Evolutionary conservation across 2,113 vertebrate species (phyloP).

Genomic region (Eublepharis macularius): DNA sequence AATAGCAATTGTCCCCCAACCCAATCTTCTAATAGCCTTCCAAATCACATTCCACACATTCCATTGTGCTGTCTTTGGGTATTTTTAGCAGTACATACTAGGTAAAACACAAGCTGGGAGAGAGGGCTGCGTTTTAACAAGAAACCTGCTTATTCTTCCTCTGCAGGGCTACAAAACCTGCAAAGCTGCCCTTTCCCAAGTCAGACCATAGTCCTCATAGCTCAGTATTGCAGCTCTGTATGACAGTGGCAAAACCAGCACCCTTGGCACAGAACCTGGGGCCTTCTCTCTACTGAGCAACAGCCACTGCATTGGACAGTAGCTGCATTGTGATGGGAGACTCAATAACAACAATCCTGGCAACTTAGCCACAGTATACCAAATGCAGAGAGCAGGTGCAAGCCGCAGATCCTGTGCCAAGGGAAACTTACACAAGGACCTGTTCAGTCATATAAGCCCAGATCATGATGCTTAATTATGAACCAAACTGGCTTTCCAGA

Average conservation of each 20-base stretch:
- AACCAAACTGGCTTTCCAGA: neutral
- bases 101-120: neutral
- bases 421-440: neutral
- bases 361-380: neutral
- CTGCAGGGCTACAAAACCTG: neutral
- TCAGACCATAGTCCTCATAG: too few species aligned
- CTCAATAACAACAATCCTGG: neutral
- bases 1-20: too few species aligned
- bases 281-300: too few species aligned
- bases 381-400: constrained; percentile 17
- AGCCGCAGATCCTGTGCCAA: neutral
- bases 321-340: neutral
- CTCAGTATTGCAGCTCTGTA: too few species aligned
- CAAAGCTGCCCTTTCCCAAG: too few species aligned
- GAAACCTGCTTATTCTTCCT: neutral
- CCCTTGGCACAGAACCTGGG: too few species aligned
- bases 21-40: neutral
- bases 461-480: neutral
- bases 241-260: too few species aligned
- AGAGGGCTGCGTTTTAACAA: neutral
- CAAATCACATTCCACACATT: neutral
- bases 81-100: neutral
- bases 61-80: neutral
- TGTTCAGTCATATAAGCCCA: neutral
- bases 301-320: neutral